Conservation (phyloP, 30 jellyfish, hydroid and myxozoan genomes). For the Hydractinia symbiolongicarpus region DNA sequence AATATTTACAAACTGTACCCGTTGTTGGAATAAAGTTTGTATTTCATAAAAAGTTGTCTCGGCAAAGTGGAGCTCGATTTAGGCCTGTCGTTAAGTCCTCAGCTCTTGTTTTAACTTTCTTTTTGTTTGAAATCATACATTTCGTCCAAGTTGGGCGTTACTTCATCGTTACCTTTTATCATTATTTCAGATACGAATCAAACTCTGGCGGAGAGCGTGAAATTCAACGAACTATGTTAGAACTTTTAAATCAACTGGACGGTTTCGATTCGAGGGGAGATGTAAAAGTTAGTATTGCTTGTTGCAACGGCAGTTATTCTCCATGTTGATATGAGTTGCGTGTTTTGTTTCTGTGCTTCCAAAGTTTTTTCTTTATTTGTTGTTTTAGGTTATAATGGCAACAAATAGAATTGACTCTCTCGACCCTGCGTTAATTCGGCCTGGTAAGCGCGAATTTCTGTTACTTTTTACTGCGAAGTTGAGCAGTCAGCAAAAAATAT, state of each 20-base stretch:
- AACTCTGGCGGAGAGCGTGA: slow-evolving; percentile 99
- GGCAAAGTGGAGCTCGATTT: too few relatives aligned
- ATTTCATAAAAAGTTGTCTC: too few relatives aligned
- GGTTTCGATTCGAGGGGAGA: slow-evolving; percentile 98
- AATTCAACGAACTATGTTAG: slow-evolving; percentile 98
- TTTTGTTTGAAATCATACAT: too few relatives aligned
- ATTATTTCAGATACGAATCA: slow-evolving; percentile 73
- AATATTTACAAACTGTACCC: too few relatives aligned
- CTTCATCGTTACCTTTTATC: background rate
- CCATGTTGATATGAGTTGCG: background rate
- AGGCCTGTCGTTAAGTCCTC: too few relatives aligned
- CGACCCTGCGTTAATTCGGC: slow-evolving; percentile 98
- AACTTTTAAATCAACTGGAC: slow-evolving; percentile 88
- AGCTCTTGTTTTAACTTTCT: too few relatives aligned
- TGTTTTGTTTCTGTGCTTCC: background rate
- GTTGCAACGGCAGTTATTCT: background rate
- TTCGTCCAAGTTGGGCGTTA: background rate
- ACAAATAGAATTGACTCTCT: slow-evolving; percentile 96
- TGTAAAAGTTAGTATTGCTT: slow-evolving; percentile 56
- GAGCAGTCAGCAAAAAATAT: too few relatives aligned
- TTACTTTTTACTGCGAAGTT: too few relatives aligned
- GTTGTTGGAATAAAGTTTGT: too few relatives aligned
- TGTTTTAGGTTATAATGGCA: slow-evolving; percentile 90
- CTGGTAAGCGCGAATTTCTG: slow-evolving; percentile 49
- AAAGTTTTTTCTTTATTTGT: background rate